Evolutionary conservation across 2,113 vertebrate genomes (phyloP).

Genomic region (Neolamprologus caudopunctatus): DNA sequence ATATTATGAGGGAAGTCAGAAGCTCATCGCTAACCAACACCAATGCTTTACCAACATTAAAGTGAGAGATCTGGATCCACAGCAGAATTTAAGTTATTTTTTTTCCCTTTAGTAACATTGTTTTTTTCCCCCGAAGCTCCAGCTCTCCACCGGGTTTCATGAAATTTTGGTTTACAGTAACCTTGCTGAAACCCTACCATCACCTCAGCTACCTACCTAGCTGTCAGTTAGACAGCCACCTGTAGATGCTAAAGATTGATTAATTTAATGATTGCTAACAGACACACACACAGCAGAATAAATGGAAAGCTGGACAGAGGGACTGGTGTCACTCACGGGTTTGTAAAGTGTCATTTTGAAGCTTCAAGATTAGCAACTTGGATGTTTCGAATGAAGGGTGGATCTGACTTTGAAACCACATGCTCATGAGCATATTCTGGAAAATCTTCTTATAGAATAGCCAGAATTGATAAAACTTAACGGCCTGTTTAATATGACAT

Average conservation of each 20-base stretch:
- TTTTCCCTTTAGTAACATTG: neutral
- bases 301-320: neutral
- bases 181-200: neutral
- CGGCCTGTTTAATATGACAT: neutral
- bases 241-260: neutral
- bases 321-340: neutral
- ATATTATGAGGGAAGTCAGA: neutral
- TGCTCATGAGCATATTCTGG: neutral
- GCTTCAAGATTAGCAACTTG: neutral
- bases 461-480: neutral
- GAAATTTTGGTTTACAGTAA: neutral
- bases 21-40: neutral
- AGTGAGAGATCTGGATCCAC: neutral
- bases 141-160: neutral
- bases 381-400: neutral
- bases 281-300: neutral
- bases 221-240: neutral
- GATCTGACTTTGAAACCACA: neutral
- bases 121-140: fast-evolving
- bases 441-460: neutral
- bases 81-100: neutral
- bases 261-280: neutral
- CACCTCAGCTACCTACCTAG: neutral
- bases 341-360: neutral
- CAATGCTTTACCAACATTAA: neutral